These are phyloP conservation scores for Eupelmus urozonus DNA, from an alignment of 2,888 invertebrate genomes.

Conservation along the genomic window DNA sequence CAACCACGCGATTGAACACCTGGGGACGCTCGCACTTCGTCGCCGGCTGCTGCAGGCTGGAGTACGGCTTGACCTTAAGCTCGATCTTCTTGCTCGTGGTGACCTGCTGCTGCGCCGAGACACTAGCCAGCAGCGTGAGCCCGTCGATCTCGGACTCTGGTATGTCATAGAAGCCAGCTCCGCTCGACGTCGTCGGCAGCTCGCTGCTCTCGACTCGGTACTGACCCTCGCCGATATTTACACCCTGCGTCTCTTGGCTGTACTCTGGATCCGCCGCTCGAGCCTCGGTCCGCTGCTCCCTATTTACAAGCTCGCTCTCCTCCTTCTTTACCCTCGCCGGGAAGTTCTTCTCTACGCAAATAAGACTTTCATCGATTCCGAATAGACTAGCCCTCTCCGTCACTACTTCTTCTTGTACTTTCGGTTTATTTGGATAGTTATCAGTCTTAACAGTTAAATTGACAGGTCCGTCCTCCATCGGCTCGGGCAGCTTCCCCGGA, in stretches of 20 bases:
- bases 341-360: background rate
- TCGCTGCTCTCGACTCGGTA: background rate
- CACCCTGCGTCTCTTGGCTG: background rate
- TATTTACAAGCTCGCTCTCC: no score
- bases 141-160: constrained; percentile 72
- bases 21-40: background rate
- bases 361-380: constrained; percentile 23
- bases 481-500: no score
- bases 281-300: no score
- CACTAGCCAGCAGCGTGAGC: constrained; percentile 71
- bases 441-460: constrained; percentile 56
- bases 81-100: constrained; percentile 65
- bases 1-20: constrained; percentile 64
- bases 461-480: constrained; percentile 16
- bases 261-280: background rate
- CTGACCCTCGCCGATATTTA: background rate
- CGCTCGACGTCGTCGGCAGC: background rate
- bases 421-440: constrained; percentile 44
- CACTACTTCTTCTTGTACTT: constrained; percentile 48
- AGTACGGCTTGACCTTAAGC: constrained; percentile 70
- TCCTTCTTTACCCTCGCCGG: no score
- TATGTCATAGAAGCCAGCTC: constrained; percentile 49
- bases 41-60: constrained; percentile 50
- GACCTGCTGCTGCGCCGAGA: constrained; percentile 70
- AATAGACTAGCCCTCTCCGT: constrained; percentile 1